Conservation (phyloP, 2,888 invertebrate genomes). For the Orthosia gracilis region DNA sequence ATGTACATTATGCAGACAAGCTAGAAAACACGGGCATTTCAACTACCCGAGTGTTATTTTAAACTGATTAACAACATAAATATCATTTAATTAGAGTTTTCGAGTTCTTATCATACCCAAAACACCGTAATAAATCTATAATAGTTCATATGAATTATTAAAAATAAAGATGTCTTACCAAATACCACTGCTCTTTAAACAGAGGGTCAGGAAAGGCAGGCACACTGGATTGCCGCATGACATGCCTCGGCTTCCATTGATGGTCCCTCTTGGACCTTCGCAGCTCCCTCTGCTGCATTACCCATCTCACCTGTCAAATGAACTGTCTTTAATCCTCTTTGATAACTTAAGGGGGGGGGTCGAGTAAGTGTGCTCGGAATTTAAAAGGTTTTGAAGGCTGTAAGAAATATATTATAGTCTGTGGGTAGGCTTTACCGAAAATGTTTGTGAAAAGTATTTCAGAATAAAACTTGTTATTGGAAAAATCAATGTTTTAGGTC, state of each 20-base stretch:
- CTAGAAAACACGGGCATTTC: too few species aligned
- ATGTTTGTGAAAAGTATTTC: neutral
- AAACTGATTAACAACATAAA: too few species aligned
- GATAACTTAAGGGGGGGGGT: slow-evolving; percentile 17
- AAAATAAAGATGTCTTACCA: slow-evolving; percentile 92
- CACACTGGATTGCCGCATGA: slow-evolving; percentile 85
- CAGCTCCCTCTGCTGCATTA: slow-evolving; percentile 98
- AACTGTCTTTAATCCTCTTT: slow-evolving; percentile 42
- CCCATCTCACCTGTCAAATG: slow-evolving; percentile 95
- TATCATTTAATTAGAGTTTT: too few species aligned
- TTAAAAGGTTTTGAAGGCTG: slow-evolving; percentile 11
- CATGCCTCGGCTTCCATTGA: slow-evolving; percentile 86
- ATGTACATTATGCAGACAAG: too few species aligned
- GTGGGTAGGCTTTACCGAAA: neutral
- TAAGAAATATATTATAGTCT: neutral
- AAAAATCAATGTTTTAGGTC: neutral
- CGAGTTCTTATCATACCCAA: too few species aligned
- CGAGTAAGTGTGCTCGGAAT: slow-evolving; percentile 20
- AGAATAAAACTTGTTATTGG: neutral
- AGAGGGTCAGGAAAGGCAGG: slow-evolving; percentile 96
- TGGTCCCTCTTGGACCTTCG: slow-evolving; percentile 96
- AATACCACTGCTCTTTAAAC: slow-evolving; percentile 92
- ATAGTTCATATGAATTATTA: too few species aligned
- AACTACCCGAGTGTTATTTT: too few species aligned
- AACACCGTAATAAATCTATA: too few species aligned